Conservation (phyloP, 2,797 vertebrate genomes). For the Brotogeris chrysoptera region DNA sequence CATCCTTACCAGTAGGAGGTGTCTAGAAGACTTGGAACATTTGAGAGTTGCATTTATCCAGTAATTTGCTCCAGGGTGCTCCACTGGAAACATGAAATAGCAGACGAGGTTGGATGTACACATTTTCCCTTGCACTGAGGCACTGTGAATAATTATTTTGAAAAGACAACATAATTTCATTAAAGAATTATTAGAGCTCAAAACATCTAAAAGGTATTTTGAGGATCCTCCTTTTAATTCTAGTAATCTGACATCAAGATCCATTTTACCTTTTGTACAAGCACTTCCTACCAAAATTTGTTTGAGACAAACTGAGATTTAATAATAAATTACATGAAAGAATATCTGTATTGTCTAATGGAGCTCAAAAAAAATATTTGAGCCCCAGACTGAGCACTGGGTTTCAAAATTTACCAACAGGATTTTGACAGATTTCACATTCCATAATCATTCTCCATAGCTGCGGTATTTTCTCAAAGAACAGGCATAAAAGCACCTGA, state of each 20-base stretch:
- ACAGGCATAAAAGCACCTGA: not conserved
- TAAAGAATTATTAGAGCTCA: not conserved
- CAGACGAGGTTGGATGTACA: not conserved
- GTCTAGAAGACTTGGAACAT: not conserved
- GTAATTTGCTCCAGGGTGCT: not conserved
- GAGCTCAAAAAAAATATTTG: not conserved
- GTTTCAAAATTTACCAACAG: not conserved
- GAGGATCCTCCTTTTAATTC: not conserved
- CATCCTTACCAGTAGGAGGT: not conserved
- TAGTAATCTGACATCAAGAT: not conserved
- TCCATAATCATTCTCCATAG: not conserved
- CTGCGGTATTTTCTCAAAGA: not conserved
- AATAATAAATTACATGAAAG: not conserved
- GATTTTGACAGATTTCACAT: not conserved
- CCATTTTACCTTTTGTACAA: not conserved
- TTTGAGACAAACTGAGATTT: not conserved
- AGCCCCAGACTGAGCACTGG: not conserved
- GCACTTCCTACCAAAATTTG: not conserved
- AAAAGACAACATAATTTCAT: not conserved
- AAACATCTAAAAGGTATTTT: not conserved
- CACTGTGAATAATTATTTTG: not conserved
- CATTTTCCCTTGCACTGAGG: not conserved
- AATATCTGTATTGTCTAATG: not conserved
- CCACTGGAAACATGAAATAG: not conserved
- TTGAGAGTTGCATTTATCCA: not conserved